A percentile compares a stretch with the other conserved stretches of the same genome.
phyloP scores from a whole-genome alignment of 64 coral and sea anemone genomes.

The Stichodactyla mertensii region DNA sequence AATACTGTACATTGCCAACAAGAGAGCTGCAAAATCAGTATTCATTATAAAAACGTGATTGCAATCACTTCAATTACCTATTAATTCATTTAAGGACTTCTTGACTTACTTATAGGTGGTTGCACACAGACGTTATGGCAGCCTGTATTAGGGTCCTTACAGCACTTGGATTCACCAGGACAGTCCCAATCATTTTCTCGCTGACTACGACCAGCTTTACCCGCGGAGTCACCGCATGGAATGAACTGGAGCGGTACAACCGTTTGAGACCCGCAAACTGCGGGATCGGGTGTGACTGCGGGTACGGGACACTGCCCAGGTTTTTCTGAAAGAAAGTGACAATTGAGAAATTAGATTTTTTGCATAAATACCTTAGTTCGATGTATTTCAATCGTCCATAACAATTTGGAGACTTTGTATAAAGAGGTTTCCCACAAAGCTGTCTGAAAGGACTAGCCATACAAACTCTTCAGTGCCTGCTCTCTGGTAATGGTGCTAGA shows the following conservation, averaged over 20 bases:
- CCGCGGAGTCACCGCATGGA: slow-evolving; percentile 23
- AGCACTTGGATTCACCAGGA: slow-evolving; percentile 48
- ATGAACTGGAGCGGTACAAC: slow-evolving; percentile 9
- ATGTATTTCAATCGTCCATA: too few relatives aligned
- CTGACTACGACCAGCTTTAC: background rate
- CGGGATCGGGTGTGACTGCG: slow-evolving; percentile 25
- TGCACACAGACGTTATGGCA: slow-evolving; percentile 32
- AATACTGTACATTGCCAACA: too few relatives aligned
- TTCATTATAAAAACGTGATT: too few relatives aligned
- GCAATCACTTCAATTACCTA: too few relatives aligned
- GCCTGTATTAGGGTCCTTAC: slow-evolving; percentile 33
- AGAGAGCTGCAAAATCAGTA: too few relatives aligned
- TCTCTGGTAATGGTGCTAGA: too few relatives aligned
- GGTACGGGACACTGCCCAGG: slow-evolving; percentile 32
- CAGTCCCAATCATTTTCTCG: slow-evolving; percentile 40
- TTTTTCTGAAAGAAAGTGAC: slow-evolving; percentile 35
- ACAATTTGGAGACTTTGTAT: too few relatives aligned
- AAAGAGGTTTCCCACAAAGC: too few relatives aligned
- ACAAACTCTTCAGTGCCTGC: too few relatives aligned
- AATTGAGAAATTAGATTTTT: background rate
- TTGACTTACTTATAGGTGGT: slow-evolving; percentile 31
- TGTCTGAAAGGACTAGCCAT: too few relatives aligned
- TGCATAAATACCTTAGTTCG: too few relatives aligned
- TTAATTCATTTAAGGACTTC: too few relatives aligned
- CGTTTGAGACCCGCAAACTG: slow-evolving; percentile 17